These are phyloP conservation scores for Anoura caudifer DNA, from an alignment of 2,113 vertebrate genomes.

Conservation along the genomic window DNA sequence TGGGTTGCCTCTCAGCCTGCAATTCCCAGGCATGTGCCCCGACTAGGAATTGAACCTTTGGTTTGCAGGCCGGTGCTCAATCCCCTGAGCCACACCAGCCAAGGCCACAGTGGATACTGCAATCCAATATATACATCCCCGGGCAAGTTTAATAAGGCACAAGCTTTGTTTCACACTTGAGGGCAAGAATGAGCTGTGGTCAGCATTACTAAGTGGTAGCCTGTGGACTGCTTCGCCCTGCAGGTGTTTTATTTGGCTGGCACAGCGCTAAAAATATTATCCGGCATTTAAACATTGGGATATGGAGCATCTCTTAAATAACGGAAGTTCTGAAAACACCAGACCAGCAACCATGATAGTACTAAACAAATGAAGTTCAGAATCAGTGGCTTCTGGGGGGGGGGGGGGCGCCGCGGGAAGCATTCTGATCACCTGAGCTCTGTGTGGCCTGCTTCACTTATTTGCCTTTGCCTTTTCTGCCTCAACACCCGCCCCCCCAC, in stretches of 20 bases:
- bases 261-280: not conserved
- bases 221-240: not conserved
- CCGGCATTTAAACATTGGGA: not conserved
- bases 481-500: no score
- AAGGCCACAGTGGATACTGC: not conserved
- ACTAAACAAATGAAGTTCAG: not conserved
- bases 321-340: not conserved
- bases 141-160: not conserved
- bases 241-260: conserved; percentile 8
- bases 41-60: no score
- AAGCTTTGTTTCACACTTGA: not conserved
- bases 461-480: not conserved
- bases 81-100: no score
- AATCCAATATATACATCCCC: not conserved
- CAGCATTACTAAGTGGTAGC: not conserved
- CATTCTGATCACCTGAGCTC: not conserved
- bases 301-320: not conserved
- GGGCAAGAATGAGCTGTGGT: not conserved
- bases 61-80: no score
- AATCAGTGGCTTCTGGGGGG: not conserved
- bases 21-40: no score
- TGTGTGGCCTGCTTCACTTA: not conserved
- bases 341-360: not conserved
- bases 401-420: no score
- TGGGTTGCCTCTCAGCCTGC: no score